Percentiles rank a stretch among this genome's conserved stretches.
Evolutionary conservation across 1,140 invertebrate genomes (phyloP).

Genomic region (Delia radicum): DNA sequence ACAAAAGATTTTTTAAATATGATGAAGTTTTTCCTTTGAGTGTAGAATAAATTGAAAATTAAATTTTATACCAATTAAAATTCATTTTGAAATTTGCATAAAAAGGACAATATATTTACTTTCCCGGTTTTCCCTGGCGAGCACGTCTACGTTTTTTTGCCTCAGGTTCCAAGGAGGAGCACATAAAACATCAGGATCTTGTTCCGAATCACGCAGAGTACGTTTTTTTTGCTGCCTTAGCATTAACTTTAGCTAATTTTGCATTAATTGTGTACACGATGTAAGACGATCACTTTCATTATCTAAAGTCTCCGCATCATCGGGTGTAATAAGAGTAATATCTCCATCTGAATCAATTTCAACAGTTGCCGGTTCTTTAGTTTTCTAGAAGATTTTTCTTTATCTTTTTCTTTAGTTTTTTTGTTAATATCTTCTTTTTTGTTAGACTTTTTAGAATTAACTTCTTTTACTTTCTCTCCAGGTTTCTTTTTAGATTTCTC

Average conservation of each 20-base stretch:
- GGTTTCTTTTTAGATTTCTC: slow-evolving; percentile 15
- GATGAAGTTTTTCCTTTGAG: too few relatives aligned
- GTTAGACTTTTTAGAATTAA: too few relatives aligned
- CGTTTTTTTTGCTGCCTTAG: slow-evolving; percentile 29
- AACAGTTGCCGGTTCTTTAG: not conserved
- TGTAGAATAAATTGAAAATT: too few relatives aligned
- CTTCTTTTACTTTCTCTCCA: not conserved
- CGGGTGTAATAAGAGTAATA: not conserved
- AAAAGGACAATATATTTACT: not conserved
- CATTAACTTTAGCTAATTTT: slow-evolving; percentile 24
- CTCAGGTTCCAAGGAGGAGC: slow-evolving; percentile 6
- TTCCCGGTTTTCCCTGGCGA: not conserved
- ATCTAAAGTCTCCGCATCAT: slow-evolving; percentile 23
- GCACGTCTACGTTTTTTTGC: not conserved
- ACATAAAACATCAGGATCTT: slow-evolving; percentile 24
- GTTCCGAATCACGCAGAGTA: slow-evolving; percentile 14
- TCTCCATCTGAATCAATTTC: slow-evolving; percentile 21
- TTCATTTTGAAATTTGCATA: too few relatives aligned
- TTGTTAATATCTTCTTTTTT: too few relatives aligned
- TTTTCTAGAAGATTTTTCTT: not conserved
- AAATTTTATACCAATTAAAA: too few relatives aligned
- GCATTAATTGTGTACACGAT: slow-evolving; percentile 28
- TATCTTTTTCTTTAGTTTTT: not conserved
- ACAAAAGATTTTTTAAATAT: too few relatives aligned
- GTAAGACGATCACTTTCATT: slow-evolving; percentile 28